Evolutionary conservation across 2,888 invertebrate species (phyloP).

Genomic region (Unio pictorum): DNA sequence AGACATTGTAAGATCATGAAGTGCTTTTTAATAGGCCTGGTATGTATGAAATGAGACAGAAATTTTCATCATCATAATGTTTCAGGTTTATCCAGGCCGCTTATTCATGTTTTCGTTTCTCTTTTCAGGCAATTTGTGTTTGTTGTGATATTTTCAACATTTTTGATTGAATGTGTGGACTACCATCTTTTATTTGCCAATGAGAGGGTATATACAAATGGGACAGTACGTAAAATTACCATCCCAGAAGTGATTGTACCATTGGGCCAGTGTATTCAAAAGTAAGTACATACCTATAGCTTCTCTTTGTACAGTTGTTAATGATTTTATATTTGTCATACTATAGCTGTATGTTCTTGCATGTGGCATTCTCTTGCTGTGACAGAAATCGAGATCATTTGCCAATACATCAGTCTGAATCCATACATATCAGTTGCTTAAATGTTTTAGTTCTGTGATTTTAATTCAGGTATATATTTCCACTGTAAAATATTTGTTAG

Average conservation of each 20-base stretch:
- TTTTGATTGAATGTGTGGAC: slow-evolving; percentile 89
- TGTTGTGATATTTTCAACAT: slow-evolving; percentile 87
- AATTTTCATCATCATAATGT: neutral
- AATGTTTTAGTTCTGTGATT: no score
- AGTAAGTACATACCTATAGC: slow-evolving; percentile 41
- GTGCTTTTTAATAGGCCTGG: no score
- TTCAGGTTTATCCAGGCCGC: neutral
- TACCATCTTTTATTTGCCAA: slow-evolving; percentile 84
- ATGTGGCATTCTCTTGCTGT: no score
- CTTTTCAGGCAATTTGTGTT: slow-evolving; percentile 84
- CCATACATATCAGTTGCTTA: no score
- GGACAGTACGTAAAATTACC: slow-evolving; percentile 72
- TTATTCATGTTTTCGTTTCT: slow-evolving; percentile 8
- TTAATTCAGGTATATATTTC: no score
- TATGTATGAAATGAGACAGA: no score
- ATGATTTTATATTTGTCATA: no score
- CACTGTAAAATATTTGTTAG: no score
- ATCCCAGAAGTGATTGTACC: slow-evolving; percentile 79
- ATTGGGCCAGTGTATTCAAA: slow-evolving; percentile 74
- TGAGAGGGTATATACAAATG: slow-evolving; percentile 26
- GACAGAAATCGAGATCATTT: no score
- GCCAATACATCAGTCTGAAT: no score
- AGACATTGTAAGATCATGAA: no score
- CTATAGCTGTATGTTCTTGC: no score
- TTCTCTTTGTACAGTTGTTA: neutral